Base-by-base conservation (phyloP, 2,888 invertebrate species). In the Ochlodes sylvanus region DNA sequence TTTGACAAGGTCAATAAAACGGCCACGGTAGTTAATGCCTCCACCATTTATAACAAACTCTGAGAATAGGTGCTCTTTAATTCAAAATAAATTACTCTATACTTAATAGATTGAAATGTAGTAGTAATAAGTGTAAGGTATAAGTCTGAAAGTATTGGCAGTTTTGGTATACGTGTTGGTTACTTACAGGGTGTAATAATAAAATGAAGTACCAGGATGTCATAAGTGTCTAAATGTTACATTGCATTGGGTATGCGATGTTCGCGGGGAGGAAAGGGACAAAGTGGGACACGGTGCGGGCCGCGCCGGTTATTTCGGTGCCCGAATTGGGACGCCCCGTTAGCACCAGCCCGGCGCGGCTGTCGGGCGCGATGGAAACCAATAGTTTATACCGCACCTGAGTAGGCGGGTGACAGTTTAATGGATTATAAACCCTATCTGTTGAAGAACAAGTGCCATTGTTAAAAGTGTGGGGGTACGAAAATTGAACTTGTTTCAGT, bases 311-410 rank as follows among this genome's bases (percentile, higher is more conserved):
- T 92, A 93, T 93, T 92, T 92, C 81, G 83, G 89, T 85, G 79
- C 80, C 82, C 82, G 84, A 93, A 90, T 88, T 90, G 84, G 90
- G 87, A 81, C 90, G 85, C 81, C 84, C 85, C 84, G 88, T 88
- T 89, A 87, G 86, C 88, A 87, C 88, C 85, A 85, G 82, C 87
- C 88, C 86, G 88, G 86, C 82, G 80, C 77, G 86, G 79, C 80
- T 80, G 78, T 27, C 42, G 74, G 77, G 78, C 27, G 14, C 79
- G 80, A 80, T 84, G 84, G 83, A 84, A 89, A 86, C 86, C 86
- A 86, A 86, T 85, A 86, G 83, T 81, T 82, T 75, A 78, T 72
- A 72, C 75, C 79, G 78, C 83, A 83, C 83, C 86, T 84, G 84
- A 83, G 87, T 87, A 80, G 84, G 86, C 78, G 85, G 32, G 10